Percentiles rank a stretch among this genome's conserved stretches.
Evolutionary conservation across 1,140 invertebrate genomes (phyloP).

Genomic region (Drosophila trapezifrons): DNA sequence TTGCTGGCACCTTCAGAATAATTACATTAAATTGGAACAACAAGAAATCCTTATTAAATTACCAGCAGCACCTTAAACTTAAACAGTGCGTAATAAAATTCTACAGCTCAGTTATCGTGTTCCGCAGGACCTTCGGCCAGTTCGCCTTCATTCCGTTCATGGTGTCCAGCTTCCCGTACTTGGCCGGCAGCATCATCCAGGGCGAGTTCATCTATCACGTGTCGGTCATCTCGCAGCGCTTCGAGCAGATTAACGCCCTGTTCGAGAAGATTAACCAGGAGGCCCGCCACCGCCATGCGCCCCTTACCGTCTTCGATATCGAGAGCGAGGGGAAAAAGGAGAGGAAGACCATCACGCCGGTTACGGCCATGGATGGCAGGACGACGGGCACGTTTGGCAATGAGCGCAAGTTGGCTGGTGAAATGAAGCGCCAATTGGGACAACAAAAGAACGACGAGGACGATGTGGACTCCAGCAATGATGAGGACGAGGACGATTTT

Average conservation of each 20-base stretch:
- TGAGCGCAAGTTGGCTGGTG: conserved; percentile 57
- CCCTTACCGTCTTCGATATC: conserved; percentile 73
- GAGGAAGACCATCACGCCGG: conserved; percentile 31
- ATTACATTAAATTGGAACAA: neutral
- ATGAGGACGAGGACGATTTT: conserved; percentile 72
- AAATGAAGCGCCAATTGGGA: conserved; percentile 54
- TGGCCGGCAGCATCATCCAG: conserved; percentile 77
- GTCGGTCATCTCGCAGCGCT: conserved; percentile 76
- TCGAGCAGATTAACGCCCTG: conserved; percentile 69
- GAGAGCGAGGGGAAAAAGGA: conserved; percentile 72
- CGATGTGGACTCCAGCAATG: conserved; percentile 63
- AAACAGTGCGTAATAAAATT: neutral
- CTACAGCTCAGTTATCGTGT: conserved; percentile 1
- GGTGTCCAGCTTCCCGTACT: conserved; percentile 75
- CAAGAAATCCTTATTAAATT: neutral
- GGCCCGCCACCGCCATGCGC: conserved; percentile 68
- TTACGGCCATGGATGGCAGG: conserved; percentile 28
- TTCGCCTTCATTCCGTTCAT: conserved; percentile 70
- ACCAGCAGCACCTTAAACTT: neutral
- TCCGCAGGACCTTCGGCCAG: conserved; percentile 53
- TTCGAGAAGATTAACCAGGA: conserved; percentile 80
- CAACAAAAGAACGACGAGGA: conserved; percentile 57
- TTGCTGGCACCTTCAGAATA: neutral
- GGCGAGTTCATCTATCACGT: conserved; percentile 81
- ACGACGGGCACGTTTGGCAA: conserved; percentile 53